Evolutionary conservation across 2,113 vertebrate species (phyloP).

Genomic region (Dasyprocta punctata): DNA sequence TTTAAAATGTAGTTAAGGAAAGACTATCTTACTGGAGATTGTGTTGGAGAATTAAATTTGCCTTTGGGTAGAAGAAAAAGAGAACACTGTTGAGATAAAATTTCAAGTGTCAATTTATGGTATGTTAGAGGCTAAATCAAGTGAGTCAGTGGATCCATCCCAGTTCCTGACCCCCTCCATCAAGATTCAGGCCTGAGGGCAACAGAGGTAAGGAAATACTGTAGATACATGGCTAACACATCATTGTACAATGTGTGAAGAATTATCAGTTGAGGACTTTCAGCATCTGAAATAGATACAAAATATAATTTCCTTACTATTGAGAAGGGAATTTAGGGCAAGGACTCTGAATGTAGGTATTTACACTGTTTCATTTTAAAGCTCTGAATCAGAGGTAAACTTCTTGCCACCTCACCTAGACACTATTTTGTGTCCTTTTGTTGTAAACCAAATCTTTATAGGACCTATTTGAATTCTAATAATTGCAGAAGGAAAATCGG

Average conservation of each 20-base stretch:
- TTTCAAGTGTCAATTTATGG: neutral
- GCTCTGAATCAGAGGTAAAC: neutral
- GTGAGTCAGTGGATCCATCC: too few species aligned
- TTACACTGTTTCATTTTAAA: neutral
- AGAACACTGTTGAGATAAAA: neutral
- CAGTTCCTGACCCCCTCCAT: neutral
- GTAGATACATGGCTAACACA: neutral
- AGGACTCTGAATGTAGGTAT: neutral
- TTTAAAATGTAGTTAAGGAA: conserved; percentile 1
- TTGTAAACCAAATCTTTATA: neutral
- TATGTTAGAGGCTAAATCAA: neutral
- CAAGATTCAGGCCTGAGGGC: neutral
- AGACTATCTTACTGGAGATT: neutral
- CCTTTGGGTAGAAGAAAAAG: neutral
- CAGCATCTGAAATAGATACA: neutral
- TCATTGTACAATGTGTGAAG: neutral
- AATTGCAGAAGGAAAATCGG: neutral
- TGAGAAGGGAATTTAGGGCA: neutral
- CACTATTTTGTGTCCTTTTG: conserved; percentile 26
- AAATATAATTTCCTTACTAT: neutral
- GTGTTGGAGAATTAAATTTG: neutral
- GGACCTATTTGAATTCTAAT: neutral
- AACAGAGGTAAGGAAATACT: neutral
- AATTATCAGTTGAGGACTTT: neutral
- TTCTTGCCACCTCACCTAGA: neutral